Evolutionary conservation across 2,113 vertebrate genomes (phyloP), one percentile per base, ranked within the genome.

Genomic region (Lates calcarifer): DNA sequence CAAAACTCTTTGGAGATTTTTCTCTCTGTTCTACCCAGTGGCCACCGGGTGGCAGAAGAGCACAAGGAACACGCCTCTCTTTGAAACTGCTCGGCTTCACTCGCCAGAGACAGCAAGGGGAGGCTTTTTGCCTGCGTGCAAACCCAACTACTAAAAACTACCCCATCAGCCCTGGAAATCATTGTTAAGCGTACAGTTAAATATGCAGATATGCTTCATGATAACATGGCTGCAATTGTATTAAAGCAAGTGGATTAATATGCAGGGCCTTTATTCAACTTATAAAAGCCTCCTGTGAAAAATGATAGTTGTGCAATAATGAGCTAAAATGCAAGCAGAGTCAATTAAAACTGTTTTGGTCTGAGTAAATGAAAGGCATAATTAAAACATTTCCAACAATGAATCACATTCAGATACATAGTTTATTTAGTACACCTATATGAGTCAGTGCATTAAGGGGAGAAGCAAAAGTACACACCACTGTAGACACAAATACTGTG

Each of bases 41-140:
- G 35, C 94, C 95, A 94, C 94, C 87, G 83, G 95, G 94, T 95
- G 95, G 94, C 95, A 94, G 90, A 94, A 95, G 92, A 95, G 93
- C 73, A 95, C 94, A 94, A 90, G 92, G 89, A 93, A 94, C 93
- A 73, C 58, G 29, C 1, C 5, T 9, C 35, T 74, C 77, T 57
- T 87, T 79, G 75, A 80, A 87, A 82, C 14, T 1, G 63, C 51
- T 62, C 74, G 4, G 62, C 79, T 87, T 81, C 53, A 33, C 51
- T 82, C 64, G 33, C 41, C 72, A 67, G 55, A 89, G 87, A 77
- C 6, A 2, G 51, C 10, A 12, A 61, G 26, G 9, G 74, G 58
- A 82, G 57, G 73, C 47, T 75, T 82, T 81, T 61, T 70, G 47
- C 78, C 64, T 75, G 60, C 43, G 43, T 63, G 29, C 49, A 72